Evolutionary conservation across 2,797 vertebrate species (phyloP), one percentile per base, ranked within the genome.

Genomic region (Eptatretus atami): DNA sequence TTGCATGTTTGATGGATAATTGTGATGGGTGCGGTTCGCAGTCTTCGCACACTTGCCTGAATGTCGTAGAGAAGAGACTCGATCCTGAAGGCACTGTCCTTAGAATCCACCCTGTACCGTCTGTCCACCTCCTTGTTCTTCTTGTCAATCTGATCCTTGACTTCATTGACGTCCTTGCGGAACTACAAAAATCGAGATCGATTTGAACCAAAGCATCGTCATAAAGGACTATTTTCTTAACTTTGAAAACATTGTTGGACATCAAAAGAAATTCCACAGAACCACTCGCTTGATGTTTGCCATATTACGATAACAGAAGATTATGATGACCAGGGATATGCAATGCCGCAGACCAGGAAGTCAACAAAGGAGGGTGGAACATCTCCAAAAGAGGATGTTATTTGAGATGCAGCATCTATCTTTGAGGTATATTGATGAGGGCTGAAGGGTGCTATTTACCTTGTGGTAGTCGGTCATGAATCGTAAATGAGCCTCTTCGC

Each of bases 381-480:
- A 19, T 19, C 19, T 19, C 19, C 31, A 44, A 44, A 44, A 44
- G 31, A 44, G 31, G 31, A 44, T 44, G 31, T 44, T 44, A 44
- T 44, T 44, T 44, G 31, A 44, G 31, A 44, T 44, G 31, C 31
- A 44, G 31, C 31, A 44, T 44, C 31, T 44, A 44, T 44, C 4
- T 3, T 44, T 44, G 31, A 44, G 2, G 31, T 44, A 8, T 44
- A 44, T 44, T 44, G 31, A 44, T 44, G 31, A 19, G 31, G 31
- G 31, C 6, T 44, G 4, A 44, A 44, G n/a, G 25, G 25, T n/a
- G 57, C n/a, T 24, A 12, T 13, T 65, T 74, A 90, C 90, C 81
- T 92, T 86, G 74, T 98, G 86, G 71, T 84, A 92, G 66, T 98
- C 86, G 9, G 87, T 82, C 92, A 98, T 95, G 74, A 82, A 79